Percentiles rank a stretch among this genome's conserved stretches.
phyloP scores from a whole-genome alignment of 1,140 invertebrate species.

The Ceratoteleas bidentatus region DNA sequence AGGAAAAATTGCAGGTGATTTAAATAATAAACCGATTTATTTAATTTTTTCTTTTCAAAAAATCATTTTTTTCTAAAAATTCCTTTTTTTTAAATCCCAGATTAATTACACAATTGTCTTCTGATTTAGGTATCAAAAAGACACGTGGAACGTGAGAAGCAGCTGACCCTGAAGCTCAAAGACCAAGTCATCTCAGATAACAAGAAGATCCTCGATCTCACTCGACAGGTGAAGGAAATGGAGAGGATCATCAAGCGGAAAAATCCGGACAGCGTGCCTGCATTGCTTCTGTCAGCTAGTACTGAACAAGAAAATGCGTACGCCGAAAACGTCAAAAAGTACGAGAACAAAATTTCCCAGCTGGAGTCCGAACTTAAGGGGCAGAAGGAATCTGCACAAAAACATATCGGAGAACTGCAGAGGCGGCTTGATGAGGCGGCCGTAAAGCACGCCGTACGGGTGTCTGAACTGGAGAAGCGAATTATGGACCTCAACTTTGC shows the following conservation, averaged over 20 bases:
- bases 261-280: slow-evolving; percentile 90
- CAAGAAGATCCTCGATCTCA: too few species aligned
- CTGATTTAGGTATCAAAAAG: too few species aligned
- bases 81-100: too few species aligned
- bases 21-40: too few species aligned
- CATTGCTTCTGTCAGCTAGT: slow-evolving; percentile 85
- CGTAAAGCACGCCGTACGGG: slow-evolving; percentile 87
- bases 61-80: too few species aligned
- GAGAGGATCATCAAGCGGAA: slow-evolving; percentile 88
- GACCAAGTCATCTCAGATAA: too few species aligned
- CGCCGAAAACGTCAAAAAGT: slow-evolving; percentile 80
- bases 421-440: slow-evolving; percentile 88
- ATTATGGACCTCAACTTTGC: slow-evolving; percentile 64
- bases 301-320: slow-evolving; percentile 81
- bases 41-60: too few species aligned
- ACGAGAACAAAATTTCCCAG: slow-evolving; percentile 86
- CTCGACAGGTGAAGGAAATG: slow-evolving; percentile 90
- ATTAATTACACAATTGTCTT: too few species aligned
- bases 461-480: slow-evolving; percentile 86
- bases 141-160: too few species aligned
- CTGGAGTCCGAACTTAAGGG: slow-evolving; percentile 85
- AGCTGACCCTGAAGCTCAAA: too few species aligned
- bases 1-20: slow-evolving; percentile 77
- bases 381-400: slow-evolving; percentile 85
- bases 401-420: slow-evolving; percentile 86